These are phyloP conservation scores for Microctenopoma steveboyesi DNA, from an alignment of 2,797 vertebrate genomes.

Conservation along the genomic window DNA sequence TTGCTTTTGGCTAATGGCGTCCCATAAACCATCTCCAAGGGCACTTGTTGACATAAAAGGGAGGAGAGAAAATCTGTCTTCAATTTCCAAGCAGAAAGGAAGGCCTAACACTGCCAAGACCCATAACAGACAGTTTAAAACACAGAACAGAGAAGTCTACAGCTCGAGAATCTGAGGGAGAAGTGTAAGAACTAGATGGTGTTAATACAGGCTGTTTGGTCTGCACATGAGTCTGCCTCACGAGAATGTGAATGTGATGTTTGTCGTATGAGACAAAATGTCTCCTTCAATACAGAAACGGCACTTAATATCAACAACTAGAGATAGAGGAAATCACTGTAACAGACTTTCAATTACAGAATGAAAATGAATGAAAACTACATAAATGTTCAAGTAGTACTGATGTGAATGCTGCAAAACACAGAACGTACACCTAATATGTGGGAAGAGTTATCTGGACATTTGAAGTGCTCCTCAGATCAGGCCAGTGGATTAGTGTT, in stretches of 20 bases:
- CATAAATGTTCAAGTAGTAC: not conserved
- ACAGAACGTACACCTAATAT: slow-evolving; percentile 30
- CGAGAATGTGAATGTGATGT: slow-evolving; percentile 72
- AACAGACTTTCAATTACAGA: not conserved
- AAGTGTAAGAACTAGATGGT: slow-evolving; percentile 16
- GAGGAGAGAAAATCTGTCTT: slow-evolving; percentile 70
- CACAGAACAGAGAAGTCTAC: slow-evolving; percentile 14
- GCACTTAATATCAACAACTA: slow-evolving; percentile 7
- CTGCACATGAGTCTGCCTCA: slow-evolving; percentile 38
- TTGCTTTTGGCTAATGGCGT: slow-evolving; percentile 41
- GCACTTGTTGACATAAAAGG: slow-evolving; percentile 80
- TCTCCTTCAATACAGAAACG: not conserved
- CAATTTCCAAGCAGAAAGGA: slow-evolving; percentile 50
- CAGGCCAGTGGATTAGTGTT: slow-evolving; percentile 73
- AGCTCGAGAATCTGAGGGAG: slow-evolving; percentile 26
- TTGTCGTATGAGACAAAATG: slow-evolving; percentile 39
- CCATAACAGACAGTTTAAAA: slow-evolving; percentile 37
- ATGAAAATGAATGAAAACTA: slow-evolving; percentile 2
- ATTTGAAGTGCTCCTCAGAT: slow-evolving; percentile 72
- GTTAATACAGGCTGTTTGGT: slow-evolving; percentile 45
- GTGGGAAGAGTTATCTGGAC: slow-evolving; percentile 64
- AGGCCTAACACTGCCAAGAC: slow-evolving; percentile 42
- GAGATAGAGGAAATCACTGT: not conserved
- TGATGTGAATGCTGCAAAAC: slow-evolving; percentile 8
- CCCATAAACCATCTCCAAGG: slow-evolving; percentile 70